phyloP scores from a whole-genome alignment of 2,113 vertebrate genomes.

The Alexandromys fortis region DNA sequence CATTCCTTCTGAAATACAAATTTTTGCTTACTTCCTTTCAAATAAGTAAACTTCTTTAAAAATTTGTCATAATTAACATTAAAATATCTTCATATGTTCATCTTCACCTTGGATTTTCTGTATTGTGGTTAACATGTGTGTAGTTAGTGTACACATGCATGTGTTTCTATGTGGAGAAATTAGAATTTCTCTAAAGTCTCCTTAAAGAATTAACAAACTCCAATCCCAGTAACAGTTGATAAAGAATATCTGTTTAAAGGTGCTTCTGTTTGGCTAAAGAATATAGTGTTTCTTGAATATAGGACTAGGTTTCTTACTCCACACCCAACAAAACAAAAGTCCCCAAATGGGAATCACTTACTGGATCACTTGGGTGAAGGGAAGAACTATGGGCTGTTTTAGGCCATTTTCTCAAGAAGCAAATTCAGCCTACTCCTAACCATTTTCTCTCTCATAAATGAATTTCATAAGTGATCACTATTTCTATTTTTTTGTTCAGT shows the following conservation, averaged over 20 bases:
- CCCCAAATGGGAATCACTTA: background rate
- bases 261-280: background rate
- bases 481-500: background rate
- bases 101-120: background rate
- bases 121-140: background rate
- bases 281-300: background rate
- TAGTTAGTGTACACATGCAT: background rate
- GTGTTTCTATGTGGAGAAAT: slow-evolving; percentile 16
- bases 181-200: background rate
- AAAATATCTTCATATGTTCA: slow-evolving; percentile 39
- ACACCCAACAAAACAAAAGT: background rate
- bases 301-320: background rate
- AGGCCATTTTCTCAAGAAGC: background rate
- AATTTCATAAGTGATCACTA: background rate
- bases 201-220: background rate
- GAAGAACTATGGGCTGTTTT: background rate
- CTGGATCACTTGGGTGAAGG: background rate
- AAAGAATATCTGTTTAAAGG: background rate
- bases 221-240: background rate
- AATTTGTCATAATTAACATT: slow-evolving; percentile 10
- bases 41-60: slow-evolving; percentile 36
- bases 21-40: slow-evolving; percentile 36
- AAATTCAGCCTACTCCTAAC: background rate
- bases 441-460: background rate
- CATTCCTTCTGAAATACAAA: background rate